Percentiles rank a stretch among this genome's conserved stretches.
Conservation (phyloP, 2,888 invertebrate species). For the Trimorus sp. region DNA sequence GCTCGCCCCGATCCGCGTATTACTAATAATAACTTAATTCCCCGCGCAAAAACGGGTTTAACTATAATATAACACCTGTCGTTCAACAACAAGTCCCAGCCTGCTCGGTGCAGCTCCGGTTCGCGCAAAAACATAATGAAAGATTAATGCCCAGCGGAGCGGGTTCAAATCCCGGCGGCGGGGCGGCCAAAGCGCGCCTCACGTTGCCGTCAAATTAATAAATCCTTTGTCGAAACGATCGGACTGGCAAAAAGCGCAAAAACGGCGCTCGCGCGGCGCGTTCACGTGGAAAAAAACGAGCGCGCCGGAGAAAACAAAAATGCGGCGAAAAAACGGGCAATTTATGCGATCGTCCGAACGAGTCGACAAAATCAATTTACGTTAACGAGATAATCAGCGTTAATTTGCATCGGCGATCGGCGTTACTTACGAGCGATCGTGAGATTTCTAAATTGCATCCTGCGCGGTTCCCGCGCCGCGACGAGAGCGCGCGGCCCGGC, state of each 20-base stretch:
- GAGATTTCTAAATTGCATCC: constrained; percentile 59
- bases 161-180: neutral
- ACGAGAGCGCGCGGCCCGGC: constrained; percentile 37
- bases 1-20: constrained; percentile 22
- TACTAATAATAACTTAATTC: constrained; percentile 37
- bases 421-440: constrained; percentile 48
- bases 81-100: constrained; percentile 9
- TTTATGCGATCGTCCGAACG: constrained; percentile 39
- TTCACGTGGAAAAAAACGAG: too few relatives aligned
- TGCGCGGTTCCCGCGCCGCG: constrained; percentile 44
- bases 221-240: constrained; percentile 35
- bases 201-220: constrained; percentile 16
- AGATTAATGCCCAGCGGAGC: neutral
- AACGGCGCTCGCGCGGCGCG: neutral
- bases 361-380: constrained; percentile 60
- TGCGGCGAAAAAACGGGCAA: constrained; percentile 34
- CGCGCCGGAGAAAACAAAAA: too few relatives aligned
- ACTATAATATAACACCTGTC: constrained; percentile 14
- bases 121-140: constrained; percentile 11
- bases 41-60: constrained; percentile 32
- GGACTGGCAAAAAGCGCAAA: constrained; percentile 40
- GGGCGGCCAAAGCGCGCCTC: neutral
- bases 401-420: constrained; percentile 60
- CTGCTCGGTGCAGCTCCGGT: constrained; percentile 5
- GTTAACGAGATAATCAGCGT: constrained; percentile 63